Base-by-base conservation (phyloP, 1,140 invertebrate genomes). In the Rhynchophorus ferrugineus region DNA sequence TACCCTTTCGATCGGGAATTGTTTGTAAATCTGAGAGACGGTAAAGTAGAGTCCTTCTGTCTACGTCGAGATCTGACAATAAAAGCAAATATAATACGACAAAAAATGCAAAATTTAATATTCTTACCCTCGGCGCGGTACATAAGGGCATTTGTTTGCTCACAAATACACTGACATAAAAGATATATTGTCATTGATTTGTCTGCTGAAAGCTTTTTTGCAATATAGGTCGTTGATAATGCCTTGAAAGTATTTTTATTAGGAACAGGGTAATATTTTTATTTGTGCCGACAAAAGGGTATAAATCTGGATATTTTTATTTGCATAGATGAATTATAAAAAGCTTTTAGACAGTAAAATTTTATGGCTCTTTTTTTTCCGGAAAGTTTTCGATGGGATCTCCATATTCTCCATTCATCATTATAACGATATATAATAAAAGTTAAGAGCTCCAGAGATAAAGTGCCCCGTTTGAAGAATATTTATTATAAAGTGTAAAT, bases 61-160 rank as follows among this genome's bases (percentile, higher is more conserved):
- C 44, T 51, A 29, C 46, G n/a, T 16, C 29, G 34, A 29, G 44
- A 44, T 44, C 49, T 39, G 41, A 22, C 41, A 51, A 51, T 49
- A 49, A 43, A 49, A 49, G 48, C 22, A 29, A 43, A 49, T 36
- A 18, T 43, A 43, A 50, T 51, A 51, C 39, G 43, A 37, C 38
- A 39, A 37, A 49, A 49, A 51, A 51, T 44, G 49, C 49, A 51
- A 51, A 51, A 51, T 51, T 39, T 51, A 51, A 51, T 51, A 51
- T 51, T 51, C 49, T n/a, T 9, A 7, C 18, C 33, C 35, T 35
- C 41, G 49, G n/a, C 35, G 33, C 48, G 48, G 41, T 49, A 49
- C 33, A n/a, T n/a, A n/a, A n/a, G n/a, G 39, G 29, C 21, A 16
- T 35, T 39, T 39, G 46, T 49, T 49, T 49, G 39, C 38, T 21